Base-by-base conservation (phyloP, 2,888 invertebrate genomes). In the Parthenolecanium corni region DNA sequence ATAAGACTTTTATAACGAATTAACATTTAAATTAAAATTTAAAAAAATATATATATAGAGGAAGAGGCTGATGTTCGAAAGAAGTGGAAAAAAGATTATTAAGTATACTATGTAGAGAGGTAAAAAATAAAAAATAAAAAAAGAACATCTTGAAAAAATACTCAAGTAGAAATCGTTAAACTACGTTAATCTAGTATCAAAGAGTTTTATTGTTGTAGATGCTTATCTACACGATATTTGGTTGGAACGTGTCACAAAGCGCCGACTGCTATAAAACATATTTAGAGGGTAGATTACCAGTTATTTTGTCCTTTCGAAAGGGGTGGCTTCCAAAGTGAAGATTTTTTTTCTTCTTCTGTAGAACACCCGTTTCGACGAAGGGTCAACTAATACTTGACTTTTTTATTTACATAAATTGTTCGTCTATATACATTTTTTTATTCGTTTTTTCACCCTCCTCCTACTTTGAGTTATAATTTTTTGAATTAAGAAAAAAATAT, bases 11-110 rank as follows among this genome's bases (percentile, higher is more conserved):
- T 56, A 57, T 44, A 57, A 57, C 47, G 36, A 57, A 57, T 57
- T 57, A 57, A 57, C 57, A 57, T 57, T 57, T 57, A 57, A 57
- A 57, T 57, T 57, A 46, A 57, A 57, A 57, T 46, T 57, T 46
- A 42, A 52, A 52, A 18, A 20, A 38, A 25, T 23, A 52, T 31
- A 24, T 20, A 51, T 23, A 51, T 12, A 21, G n/a, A 20, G n/a
- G n/a, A n/a, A n/a, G n/a, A n/a, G n/a, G n/a, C n/a, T n/a, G n/a
- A n/a, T n/a, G n/a, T n/a, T 3, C 47, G 18, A n/a, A 11, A 20
- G n/a, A 20, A 4, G 18, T 20, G 20, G 20, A 4, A 20, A 47
- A 47, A 18, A 31, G 9, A 31, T 6, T 31, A 31, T 6, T 31
- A 31, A 31, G 9, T 31, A 31, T 9, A 31, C 4, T 31, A 9